Base-by-base conservation (phyloP, 2,888 invertebrate genomes). In the Nudaria mundana region DNA sequence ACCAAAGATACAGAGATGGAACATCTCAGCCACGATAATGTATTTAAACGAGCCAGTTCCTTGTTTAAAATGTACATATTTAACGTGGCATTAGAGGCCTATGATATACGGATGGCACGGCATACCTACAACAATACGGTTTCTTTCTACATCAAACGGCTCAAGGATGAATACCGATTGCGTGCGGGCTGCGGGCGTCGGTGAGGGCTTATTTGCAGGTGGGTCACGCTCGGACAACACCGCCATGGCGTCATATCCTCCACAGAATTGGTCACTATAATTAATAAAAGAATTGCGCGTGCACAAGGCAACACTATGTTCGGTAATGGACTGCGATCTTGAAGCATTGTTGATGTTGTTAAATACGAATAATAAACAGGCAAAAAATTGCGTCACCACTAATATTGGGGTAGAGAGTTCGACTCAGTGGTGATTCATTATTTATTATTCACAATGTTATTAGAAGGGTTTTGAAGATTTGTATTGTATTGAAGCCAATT, bases 161-260 rank as follows among this genome's bases (percentile, higher is more conserved):
- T 74, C 83, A 87, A 87, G 86, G 86, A 84, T 85, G 79, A 77
- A 79, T 76, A 55, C 70, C 67, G 71, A 78, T 78, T 76, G 80
- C 74, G 73, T 69, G 48, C 47, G 52, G 55, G 75, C 52, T 69
- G 44, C 47, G 44, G 55, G 75, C 50, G 34, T 37, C 30, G 28
- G 37, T 37, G 66, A 67, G 63, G 73, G 69, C 61, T 63, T 65
- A 78, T 87, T 84, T 67, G 83, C 75, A 88, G 81, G 79, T 76
- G 69, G 76, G 64, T 82, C 87, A 87, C 87, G 87, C 76, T 66
- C 80, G 56, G 56, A 53, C 73, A 71, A 69, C 69, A 73, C 68
- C 76, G 66, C 65, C 72, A 76, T 83, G 84, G 77, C 86, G 84
- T 88, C 87, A 88, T 83, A 87, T 88, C 87, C 87, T 86, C 76